phyloP scores from a whole-genome alignment of 2,888 invertebrate genomes.

The Prosapia bicincta region DNA sequence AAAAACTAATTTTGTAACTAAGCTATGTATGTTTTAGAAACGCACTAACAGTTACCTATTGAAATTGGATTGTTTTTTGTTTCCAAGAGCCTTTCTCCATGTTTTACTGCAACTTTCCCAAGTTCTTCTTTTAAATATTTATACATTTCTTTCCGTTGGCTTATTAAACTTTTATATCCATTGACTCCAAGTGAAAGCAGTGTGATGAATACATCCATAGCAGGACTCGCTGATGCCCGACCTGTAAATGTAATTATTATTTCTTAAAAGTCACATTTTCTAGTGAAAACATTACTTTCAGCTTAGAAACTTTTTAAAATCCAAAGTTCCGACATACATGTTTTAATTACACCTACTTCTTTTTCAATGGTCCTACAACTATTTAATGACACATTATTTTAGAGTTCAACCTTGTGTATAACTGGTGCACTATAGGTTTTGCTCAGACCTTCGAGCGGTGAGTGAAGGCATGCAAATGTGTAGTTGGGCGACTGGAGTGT shows the following conservation, averaged over 20 bases:
- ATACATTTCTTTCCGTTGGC: constrained; percentile 58
- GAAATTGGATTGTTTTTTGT: constrained; percentile 69
- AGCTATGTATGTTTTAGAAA: neutral
- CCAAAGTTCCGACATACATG: neutral
- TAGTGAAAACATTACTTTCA: too few species aligned
- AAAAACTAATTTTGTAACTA: too few species aligned
- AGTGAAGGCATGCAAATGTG: too few species aligned
- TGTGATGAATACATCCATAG: constrained; percentile 73
- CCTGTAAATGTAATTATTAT: too few species aligned
- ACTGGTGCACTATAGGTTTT: too few species aligned
- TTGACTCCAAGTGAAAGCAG: constrained; percentile 63
- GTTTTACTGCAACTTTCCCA: constrained; percentile 52
- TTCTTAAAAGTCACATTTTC: too few species aligned
- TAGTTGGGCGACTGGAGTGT: too few species aligned
- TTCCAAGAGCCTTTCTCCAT: constrained; percentile 57
- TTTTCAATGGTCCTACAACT: neutral
- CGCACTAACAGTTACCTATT: constrained; percentile 52
- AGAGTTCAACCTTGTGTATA: too few species aligned
- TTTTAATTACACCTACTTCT: neutral
- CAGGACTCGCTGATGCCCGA: constrained; percentile 66
- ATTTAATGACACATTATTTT: too few species aligned
- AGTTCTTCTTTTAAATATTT: constrained; percentile 58
- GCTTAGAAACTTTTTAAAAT: constrained; percentile 19
- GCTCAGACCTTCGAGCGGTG: too few species aligned
- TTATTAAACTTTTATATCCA: constrained; percentile 59